Evolutionary conservation across 2,113 vertebrate species (phyloP), one percentile per base, ranked within the genome.

Genomic region (Columba janthina): DNA sequence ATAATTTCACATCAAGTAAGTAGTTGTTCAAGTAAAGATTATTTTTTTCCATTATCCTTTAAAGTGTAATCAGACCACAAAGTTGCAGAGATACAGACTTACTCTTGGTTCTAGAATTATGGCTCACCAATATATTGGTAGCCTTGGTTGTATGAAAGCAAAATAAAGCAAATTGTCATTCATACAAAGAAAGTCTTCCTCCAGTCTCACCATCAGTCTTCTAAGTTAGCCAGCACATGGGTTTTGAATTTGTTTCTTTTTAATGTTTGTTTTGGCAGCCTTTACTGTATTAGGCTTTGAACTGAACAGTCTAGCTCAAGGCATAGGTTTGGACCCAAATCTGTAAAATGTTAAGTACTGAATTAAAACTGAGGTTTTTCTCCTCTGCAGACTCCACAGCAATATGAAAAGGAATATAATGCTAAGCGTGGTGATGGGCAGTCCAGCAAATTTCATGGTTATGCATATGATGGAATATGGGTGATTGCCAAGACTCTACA

Each of bases 381-480:
- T 90, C 70, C 75, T 96, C 22, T 85, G 12, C 97, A 99, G 99
- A 99, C 99, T 31, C 99, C 99, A 24, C 99, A 99, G 95, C 99
- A 99, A 62, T 99, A 99, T 17, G 99, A 99, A 97, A 97, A 97
- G 78, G 99, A 99, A 88, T 99, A 99, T 95, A 99, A 98, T 94
- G 98, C 97, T 42, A 99, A 99, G 95, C 98, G 99, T 12, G 98
- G 98, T 32, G 99, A 99, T 70, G 99, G 99, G 67, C 99, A 99
- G 85, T 95, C 99, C 96, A 99, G 99, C 97, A 99, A 99, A 97
- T 99, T 99, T 97, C 99, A 99, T 13, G 99, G 99, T 81, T 99
- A 99, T 38, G 99, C 99, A 79, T 99, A 99, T 14, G 99, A 99
- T 11, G 99, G 99, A 95, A 99, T 99, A 97, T 99, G 99, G 99